Evolutionary conservation across 2,113 vertebrate genomes (phyloP), one percentile per base, ranked within the genome.

Genomic region (Elaphurus davidianus): DNA sequence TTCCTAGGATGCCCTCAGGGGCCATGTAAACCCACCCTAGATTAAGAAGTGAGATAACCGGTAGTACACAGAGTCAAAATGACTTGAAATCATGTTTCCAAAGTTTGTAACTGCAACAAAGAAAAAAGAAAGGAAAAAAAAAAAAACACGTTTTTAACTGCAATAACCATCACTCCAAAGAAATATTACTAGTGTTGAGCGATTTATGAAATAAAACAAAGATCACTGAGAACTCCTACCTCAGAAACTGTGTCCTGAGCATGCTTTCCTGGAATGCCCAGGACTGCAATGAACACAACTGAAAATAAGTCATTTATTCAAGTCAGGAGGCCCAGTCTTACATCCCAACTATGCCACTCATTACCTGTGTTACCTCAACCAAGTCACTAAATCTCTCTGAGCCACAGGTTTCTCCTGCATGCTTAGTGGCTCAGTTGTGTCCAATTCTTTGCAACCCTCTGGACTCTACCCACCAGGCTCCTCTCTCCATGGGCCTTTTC

Each of bases 241-340:
- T 90, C 7, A 45, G 52, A 25, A 47, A 9, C 52, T 7, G 57
- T 45, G 54, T 5, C 52, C 14, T 33, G 36, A 57, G 25, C 25
- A 16, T 1, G 13, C 30, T 30, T 59, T 12, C 57, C 21, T 0
- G 59, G 71, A 12, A 11, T 16, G 10, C 14, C 2, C 2, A 30
- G n/a, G 33, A 14, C 19, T 19, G 57, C 43, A 36, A 33, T 13
- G 52, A 54, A 43, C 9, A 11, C 27, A 43, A 1, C 2, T 13
- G 14, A 74, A 83, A 23, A 83, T 45, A 85, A 47, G n/a, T 21
- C 30, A 12, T 4, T 28, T 23, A 94, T 13, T 21, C 28, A 54
- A 78, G 47, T 17, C 5, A 23, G 5, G 50, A 90, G 45, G 47
- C 40, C 36, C 21, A 10, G 27, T 11, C 40, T 86, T 40, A 28